phyloP scores from a whole-genome alignment of 2,797 vertebrate genomes.

The Pterois miles region DNA sequence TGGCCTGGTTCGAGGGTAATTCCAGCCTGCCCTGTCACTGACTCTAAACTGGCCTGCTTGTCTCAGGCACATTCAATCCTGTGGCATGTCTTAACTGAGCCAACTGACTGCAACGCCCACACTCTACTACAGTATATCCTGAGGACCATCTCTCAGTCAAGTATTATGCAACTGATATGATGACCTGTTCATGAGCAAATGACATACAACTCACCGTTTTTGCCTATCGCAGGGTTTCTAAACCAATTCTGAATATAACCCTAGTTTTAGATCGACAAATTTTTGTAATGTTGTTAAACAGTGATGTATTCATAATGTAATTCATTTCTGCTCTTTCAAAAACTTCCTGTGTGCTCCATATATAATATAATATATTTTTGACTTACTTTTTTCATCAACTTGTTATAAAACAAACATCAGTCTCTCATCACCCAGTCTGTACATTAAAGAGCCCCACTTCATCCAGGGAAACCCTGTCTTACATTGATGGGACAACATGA shows the following conservation, averaged over 20 bases:
- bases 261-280: slow-evolving; percentile 10
- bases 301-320: background rate
- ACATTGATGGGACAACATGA: background rate
- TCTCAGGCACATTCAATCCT: slow-evolving; percentile 36
- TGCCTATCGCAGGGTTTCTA: background rate
- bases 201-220: slow-evolving; percentile 3
- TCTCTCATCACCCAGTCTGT: background rate
- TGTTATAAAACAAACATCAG: background rate
- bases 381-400: slow-evolving; percentile 5
- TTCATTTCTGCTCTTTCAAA: background rate
- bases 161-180: slow-evolving; percentile 6
- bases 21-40: slow-evolving; percentile 28
- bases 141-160: slow-evolving; percentile 6
- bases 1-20: slow-evolving; percentile 24
- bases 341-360: background rate
- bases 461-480: background rate
- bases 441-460: background rate
- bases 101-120: slow-evolving; percentile 26
- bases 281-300: background rate
- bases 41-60: slow-evolving; percentile 41
- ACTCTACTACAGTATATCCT: slow-evolving; percentile 16
- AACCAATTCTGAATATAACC: background rate
- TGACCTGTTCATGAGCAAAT: background rate
- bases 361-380: background rate
- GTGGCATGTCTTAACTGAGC: slow-evolving; percentile 53